A percentile compares a stretch with the other conserved stretches of the same genome.
These are phyloP conservation scores for Thalassarche chlororhynchos DNA, from an alignment of 2,113 vertebrate species.

Conservation along the genomic window DNA sequence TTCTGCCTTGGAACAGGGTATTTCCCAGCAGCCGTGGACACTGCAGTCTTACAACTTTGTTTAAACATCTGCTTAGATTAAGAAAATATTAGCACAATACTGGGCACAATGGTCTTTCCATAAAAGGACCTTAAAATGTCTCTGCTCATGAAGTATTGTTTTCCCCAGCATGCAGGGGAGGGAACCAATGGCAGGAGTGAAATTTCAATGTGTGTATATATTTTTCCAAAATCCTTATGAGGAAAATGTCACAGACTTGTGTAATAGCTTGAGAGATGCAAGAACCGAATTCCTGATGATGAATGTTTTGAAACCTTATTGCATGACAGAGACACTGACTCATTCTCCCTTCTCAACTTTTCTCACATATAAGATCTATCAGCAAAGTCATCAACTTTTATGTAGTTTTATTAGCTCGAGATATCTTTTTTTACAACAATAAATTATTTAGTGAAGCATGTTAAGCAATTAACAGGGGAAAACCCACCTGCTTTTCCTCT, in stretches of 20 bases:
- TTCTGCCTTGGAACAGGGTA: neutral
- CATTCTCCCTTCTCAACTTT: constrained; percentile 49
- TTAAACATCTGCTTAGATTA: constrained; percentile 58
- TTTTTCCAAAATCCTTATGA: neutral
- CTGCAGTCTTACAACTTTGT: neutral
- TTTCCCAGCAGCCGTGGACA: neutral
- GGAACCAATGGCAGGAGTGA: neutral
- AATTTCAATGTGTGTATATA: neutral
- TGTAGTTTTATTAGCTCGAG: neutral
- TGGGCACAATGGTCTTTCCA: neutral
- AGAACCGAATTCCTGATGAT: constrained; percentile 57
- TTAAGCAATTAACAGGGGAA: neutral
- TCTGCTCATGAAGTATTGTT: neutral
- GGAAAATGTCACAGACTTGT: neutral
- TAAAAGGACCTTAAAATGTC: constrained; percentile 4
- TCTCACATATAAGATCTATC: constrained; percentile 32
- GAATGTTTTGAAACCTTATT: constrained; percentile 59
- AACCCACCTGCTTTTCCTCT: neutral
- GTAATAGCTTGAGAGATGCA: constrained; percentile 57
- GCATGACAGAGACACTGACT: constrained; percentile 51
- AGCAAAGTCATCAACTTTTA: neutral
- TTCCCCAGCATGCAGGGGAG: neutral
- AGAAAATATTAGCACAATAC: constrained; percentile 34
- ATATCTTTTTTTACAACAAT: neutral
- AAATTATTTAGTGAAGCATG: neutral